phyloP scores from a whole-genome alignment of 2,797 vertebrate genomes.

The Pterois miles region DNA sequence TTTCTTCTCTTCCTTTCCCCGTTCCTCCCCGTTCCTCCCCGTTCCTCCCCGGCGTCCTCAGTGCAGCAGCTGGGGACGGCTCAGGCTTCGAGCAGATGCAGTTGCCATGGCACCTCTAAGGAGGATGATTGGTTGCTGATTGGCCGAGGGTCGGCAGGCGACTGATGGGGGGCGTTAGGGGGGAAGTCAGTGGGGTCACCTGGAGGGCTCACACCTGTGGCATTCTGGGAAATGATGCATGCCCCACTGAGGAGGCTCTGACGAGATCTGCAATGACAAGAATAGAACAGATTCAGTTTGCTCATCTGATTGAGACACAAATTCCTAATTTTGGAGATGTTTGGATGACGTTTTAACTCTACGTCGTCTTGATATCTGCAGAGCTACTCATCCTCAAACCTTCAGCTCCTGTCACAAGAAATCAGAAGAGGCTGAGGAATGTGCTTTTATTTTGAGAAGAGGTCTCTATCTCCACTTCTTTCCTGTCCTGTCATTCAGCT shows the following conservation, averaged over 20 bases:
- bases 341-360: no score
- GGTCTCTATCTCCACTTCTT: background rate
- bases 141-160: background rate
- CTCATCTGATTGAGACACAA: no score
- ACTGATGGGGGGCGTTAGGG: background rate
- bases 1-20: background rate
- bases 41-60: background rate
- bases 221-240: slow-evolving; percentile 5
- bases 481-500: no score
- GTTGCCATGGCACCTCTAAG: slow-evolving; percentile 33
- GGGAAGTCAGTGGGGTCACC: background rate
- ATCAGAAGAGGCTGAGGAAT: no score
- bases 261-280: slow-evolving; percentile 33
- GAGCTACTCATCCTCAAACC: no score
- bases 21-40: no score
- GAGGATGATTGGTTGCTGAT: slow-evolving; percentile 9
- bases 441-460: no score
- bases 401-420: no score
- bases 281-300: background rate
- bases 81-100: slow-evolving; percentile 24
- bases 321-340: no score
- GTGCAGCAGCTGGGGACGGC: slow-evolving; percentile 61
- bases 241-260: background rate
- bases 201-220: slow-evolving; percentile 16
- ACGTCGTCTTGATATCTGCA: no score